phyloP scores from a whole-genome alignment of 2,888 invertebrate genomes.

The Caenorhabditis drosophilae region DNA sequence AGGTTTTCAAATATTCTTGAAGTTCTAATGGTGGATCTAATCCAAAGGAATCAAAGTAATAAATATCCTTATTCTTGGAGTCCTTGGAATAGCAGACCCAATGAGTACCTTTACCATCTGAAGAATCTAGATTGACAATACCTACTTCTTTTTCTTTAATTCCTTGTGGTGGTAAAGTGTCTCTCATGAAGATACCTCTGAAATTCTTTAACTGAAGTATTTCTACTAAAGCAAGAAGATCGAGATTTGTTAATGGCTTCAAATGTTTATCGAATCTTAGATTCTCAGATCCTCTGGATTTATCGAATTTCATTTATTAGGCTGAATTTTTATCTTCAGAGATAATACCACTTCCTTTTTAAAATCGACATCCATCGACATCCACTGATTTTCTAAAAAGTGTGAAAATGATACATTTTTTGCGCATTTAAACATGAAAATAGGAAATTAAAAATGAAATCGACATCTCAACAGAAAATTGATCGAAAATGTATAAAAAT shows the following conservation, averaged over 20 bases:
- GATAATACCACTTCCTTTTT: conserved; percentile 14
- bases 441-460: conserved; percentile 28
- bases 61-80: too few species aligned
- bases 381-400: conserved; percentile 25
- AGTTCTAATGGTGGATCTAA: too few species aligned
- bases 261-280: not conserved
- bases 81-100: too few species aligned
- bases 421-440: conserved; percentile 21
- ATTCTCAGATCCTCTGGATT: not conserved
- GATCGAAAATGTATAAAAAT: conserved; percentile 20
- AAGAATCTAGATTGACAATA: too few species aligned
- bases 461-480: conserved; percentile 24
- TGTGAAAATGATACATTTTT: conserved; percentile 20
- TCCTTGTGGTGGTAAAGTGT: too few species aligned
- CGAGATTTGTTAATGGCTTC: too few species aligned
- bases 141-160: too few species aligned
- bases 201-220: not conserved
- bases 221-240: too few species aligned
- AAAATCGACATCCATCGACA: conserved; percentile 19
- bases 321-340: conserved; percentile 11
- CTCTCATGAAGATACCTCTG: too few species aligned
- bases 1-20: too few species aligned
- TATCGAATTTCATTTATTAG: conserved; percentile 14
- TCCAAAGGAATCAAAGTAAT: too few species aligned
- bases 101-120: not conserved